Base-by-base conservation (phyloP, 2,888 invertebrate species). In the Acanthoscelides obtectus region DNA sequence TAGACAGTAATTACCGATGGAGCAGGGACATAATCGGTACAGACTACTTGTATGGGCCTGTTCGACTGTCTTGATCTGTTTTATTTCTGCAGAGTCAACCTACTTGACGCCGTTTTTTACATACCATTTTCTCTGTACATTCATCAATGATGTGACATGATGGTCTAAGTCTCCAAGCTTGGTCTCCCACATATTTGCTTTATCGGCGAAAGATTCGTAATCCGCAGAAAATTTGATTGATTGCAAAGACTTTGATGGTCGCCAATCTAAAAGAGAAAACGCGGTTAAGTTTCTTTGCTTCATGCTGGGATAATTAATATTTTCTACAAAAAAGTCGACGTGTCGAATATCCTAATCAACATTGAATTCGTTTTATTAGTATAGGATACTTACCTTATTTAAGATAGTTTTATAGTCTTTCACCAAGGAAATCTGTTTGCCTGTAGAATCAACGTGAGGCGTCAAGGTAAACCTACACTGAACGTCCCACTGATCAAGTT, bases 401-500 rank as follows among this genome's bases (percentile, higher is more conserved):
- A 97, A 87, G 73, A 97, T 89, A 75, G 96, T 95, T 84, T 96
- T 97, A 88, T 95, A 98, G 81, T 98, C 97, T 84, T 94, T 96
- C 70, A 98, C 93, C 63, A 98, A 88, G 74, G 90, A 89, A 1
- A 96, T 87, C 0, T 86, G 85, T 75, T 90, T 89, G 66, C 91
- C 90, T 21, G 88, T 84, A 63, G 93, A 92, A 86, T 96, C 95
- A 66, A 86, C 88, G 82, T 96, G 94, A 67, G 90, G 89, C 0
- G 89, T 89, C 19, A 97, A 85, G 64, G 90, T 86, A 77, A 98
- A 92, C 69, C 91, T 90, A 0, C 96, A 93, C 71, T 93, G 94
- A 0, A 96, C 90, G 77, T 96, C 97, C 99, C 99, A 99, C 76
- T 96, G 90, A 81, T 99, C 99, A 64, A 99, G 86, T 83, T 99